Evolutionary conservation across 2,888 invertebrate genomes (phyloP).

Genomic region (Drosophila differens): DNA sequence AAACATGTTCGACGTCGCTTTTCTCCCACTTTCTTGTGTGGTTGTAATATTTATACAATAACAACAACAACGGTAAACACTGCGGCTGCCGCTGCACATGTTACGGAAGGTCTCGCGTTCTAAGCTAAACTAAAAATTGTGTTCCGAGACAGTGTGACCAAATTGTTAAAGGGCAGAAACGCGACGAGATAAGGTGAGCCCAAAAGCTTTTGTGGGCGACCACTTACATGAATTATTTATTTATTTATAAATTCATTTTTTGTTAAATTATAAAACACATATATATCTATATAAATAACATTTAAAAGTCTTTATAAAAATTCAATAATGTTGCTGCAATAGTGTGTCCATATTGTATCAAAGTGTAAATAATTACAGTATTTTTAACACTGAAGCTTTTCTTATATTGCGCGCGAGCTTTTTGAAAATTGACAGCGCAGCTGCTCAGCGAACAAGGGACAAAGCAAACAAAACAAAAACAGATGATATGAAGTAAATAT

Average conservation of each 20-base stretch:
- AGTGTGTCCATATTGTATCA: constrained; percentile 13
- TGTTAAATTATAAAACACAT: not conserved
- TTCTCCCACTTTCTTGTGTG: constrained; percentile 59
- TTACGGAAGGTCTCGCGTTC: constrained; percentile 67
- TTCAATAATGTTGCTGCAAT: not conserved
- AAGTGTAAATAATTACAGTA: constrained; percentile 24
- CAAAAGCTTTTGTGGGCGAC: constrained; percentile 1
- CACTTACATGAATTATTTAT: not conserved
- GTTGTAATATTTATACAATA: constrained; percentile 61
- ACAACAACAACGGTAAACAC: constrained; percentile 58
- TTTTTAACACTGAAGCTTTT: constrained; percentile 36
- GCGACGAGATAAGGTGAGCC: not conserved
- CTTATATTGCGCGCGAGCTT: constrained; percentile 13
- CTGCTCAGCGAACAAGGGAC: constrained; percentile 64
- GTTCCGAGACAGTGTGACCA: constrained; percentile 60
- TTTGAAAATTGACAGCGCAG: constrained; percentile 26
- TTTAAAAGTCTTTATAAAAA: not conserved
- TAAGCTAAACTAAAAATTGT: constrained; percentile 72
- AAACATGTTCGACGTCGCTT: constrained; percentile 73
- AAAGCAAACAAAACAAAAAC: constrained; percentile 75
- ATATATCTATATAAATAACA: constrained; percentile 2
- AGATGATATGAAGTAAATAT: constrained; percentile 36
- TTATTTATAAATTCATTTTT: too few relatives aligned
- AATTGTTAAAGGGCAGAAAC: not conserved
- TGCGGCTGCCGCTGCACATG: constrained; percentile 51